Evolutionary conservation across 1,140 invertebrate species (phyloP).

Genomic region (Drosophila auraria): DNA sequence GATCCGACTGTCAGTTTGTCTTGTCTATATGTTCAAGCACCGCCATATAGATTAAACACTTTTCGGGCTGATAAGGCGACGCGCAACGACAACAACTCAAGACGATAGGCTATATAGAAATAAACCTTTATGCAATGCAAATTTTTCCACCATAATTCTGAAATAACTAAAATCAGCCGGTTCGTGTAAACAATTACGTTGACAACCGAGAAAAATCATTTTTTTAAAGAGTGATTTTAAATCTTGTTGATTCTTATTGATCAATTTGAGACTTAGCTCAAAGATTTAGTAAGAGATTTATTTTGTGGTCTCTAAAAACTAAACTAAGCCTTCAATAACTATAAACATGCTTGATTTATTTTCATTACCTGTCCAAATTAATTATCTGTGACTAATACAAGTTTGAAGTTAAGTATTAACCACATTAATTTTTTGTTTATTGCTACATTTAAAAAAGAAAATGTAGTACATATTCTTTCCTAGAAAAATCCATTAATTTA

Average conservation of each 20-base stretch:
- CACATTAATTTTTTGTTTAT: not conserved
- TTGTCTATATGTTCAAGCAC: slow-evolving; percentile 35
- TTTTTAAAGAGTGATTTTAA: not conserved
- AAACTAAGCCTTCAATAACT: not conserved
- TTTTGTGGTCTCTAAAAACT: not conserved
- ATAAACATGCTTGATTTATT: slow-evolving; percentile 6
- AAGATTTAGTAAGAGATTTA: not conserved
- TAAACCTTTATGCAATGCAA: slow-evolving; percentile 51
- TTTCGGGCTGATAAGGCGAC: slow-evolving; percentile 32
- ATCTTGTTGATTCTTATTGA: not conserved
- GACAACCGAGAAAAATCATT: not conserved
- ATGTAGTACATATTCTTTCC: not conserved
- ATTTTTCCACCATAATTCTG: slow-evolving; percentile 37
- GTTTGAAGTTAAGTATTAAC: not conserved
- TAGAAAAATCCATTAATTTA: not conserved
- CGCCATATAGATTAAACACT: slow-evolving; percentile 37
- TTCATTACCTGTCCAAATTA: not conserved
- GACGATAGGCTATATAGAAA: slow-evolving; percentile 44
- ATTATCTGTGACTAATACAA: not conserved
- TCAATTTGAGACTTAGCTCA: not conserved
- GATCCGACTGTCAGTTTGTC: slow-evolving; percentile 7
- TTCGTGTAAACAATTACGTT: slow-evolving; percentile 9
- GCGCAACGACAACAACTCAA: slow-evolving; percentile 10
- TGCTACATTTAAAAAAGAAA: not conserved
- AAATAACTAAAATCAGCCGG: slow-evolving; percentile 21